Base-by-base conservation (phyloP, 2,888 invertebrate species). In the Meteorus cinctellus region DNA sequence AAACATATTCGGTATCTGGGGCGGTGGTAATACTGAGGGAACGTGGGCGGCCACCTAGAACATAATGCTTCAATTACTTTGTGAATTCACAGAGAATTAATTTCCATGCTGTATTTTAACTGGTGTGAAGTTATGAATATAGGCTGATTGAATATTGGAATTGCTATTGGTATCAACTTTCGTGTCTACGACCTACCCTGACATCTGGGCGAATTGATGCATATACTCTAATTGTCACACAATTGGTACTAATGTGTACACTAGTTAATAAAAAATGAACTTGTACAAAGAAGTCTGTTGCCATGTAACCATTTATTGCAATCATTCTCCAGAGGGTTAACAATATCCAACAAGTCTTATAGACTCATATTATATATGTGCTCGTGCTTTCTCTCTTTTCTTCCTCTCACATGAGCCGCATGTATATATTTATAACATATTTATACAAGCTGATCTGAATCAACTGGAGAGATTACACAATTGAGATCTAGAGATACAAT, bases 1-100 rank as follows among this genome's bases (percentile, higher is more conserved):
- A 85, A 75, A 92, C 91, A 82, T 91, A 92, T 82, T 92, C 92
- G 34, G 92, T 92, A 81, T 92, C 92, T 67, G 89, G 90, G 68
- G 84, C 82, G 27, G 90, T 88, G 12, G 86, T 85, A 51, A 73
- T 63, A 82, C 89, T 90, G 83, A 88, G 87, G 24, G 90, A 90
- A 75, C 90, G 88, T 68, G 89, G 87, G 59, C 90, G 88, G 76
- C 84, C 85, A 79, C 85, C 85, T 85, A 79, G 31, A 84, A 85
- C 79, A 75, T 55, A 81, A 83, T 74, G 76, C 31, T 73, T 34
- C 48, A 36, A 63, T 74, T 31, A 60, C 19, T 34, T 55, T 55
- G 24, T 55, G 55, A 24, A 55, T 19, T 55, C 8, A 24, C 6
- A 6, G 19, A 19, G 10, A 8, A 8, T 55, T 1, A 5, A 48